Conservation (phyloP, 2,888 invertebrate genomes). For the Ochropleura plecta region DNA sequence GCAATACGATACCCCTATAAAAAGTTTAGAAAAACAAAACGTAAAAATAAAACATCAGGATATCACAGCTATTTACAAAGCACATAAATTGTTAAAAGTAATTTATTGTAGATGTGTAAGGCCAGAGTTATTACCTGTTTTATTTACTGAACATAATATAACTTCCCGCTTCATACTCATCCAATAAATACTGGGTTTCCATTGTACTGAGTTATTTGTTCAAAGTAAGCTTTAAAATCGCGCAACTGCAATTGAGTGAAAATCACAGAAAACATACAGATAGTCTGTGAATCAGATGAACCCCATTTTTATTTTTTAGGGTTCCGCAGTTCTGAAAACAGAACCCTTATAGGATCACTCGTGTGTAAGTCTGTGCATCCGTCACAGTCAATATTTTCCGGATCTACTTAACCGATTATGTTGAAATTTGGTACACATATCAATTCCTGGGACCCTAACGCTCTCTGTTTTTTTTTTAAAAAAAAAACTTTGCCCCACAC, state of each 20-base stretch:
- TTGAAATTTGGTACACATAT: too few relatives aligned
- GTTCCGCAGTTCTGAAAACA: too few relatives aligned
- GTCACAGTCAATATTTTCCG: too few relatives aligned
- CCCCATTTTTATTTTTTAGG: too few relatives aligned
- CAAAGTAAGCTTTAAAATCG: conserved; percentile 34
- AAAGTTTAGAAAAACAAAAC: too few relatives aligned
- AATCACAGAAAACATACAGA: conserved; percentile 16
- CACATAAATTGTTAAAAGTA: conserved; percentile 6
- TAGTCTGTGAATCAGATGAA: conserved; percentile 3
- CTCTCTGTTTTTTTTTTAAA: too few relatives aligned
- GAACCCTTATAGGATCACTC: too few relatives aligned
- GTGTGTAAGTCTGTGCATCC: too few relatives aligned
- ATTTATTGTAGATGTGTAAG: conserved; percentile 14
- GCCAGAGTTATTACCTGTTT: conserved; percentile 5
- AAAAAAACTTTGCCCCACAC: too few relatives aligned
- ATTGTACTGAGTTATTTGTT: conserved; percentile 37
- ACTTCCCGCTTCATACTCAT: conserved; percentile 10
- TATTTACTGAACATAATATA: conserved; percentile 42
- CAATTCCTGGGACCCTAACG: too few relatives aligned
- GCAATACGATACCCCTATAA: too few relatives aligned
- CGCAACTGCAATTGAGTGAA: conserved; percentile 12
- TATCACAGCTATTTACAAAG: not conserved
- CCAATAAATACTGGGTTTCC: conserved; percentile 27
- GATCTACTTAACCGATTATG: too few relatives aligned
- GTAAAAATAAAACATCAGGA: conserved; percentile 1